Evolutionary conservation across 92 coral and sea anemone genomes (phyloP), one percentile per base, ranked within the genome.

Genomic region (Parazoanthus swiftii): DNA sequence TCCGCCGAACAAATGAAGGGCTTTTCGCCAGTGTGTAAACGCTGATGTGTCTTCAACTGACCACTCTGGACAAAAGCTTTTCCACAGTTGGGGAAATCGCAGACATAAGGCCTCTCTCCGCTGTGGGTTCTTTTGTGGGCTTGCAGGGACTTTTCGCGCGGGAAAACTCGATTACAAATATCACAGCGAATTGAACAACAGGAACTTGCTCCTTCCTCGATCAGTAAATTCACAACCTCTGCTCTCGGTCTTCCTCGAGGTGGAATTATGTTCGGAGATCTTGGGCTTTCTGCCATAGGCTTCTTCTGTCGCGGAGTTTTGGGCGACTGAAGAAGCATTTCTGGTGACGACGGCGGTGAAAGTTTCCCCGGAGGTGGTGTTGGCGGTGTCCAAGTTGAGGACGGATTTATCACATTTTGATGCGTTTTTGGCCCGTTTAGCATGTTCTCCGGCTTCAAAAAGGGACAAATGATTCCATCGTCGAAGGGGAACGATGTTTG

Each of bases 141-240:
- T 97, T 97, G 99, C 29, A 97, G 93, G 58, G 99, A 97, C 83
- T 97, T 97, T 86, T 97, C 99, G 94, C 99, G 99, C 99, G 99
- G 99, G 96, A 97, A 97, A 88, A 97, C 99, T 67, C 99, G 94
- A 42, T 93, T 90, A 74, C 99, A 97, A 70, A 97, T 96, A 94
- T 97, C 97, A 82, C 99, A 97, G 81, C 99, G 98, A 79, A 97
- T 97, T 79, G 99, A 92, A 23, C 98, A 97, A 81, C 96, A 94
- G 29, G 98, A 95, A 86, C 91, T 92, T n/a, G 92, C 95, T 74
- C 99, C 99, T 91, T 97, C 99, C 68, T 94, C 94, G 83, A 97
- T 97, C 85, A 97, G 86, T 77, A 91, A 85, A 90, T 89, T 94
- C 78, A 97, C 94, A 79, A 95, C 92, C 80, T 95, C 99, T 4